Conservation (phyloP, 2,888 invertebrate species). For the Eilema griseolum region DNA sequence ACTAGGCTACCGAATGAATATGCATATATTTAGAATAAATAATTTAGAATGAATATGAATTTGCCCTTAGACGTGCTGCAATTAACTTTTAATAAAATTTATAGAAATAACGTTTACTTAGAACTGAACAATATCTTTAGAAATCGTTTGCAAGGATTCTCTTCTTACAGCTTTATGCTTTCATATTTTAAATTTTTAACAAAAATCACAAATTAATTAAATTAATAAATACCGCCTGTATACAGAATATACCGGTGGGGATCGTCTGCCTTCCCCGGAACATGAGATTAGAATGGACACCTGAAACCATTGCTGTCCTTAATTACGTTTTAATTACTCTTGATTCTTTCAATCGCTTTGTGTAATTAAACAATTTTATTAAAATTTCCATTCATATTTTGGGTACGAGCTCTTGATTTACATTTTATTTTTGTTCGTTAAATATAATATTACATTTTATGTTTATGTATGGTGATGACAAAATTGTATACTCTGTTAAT, state of each 20-base stretch:
- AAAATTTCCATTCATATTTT: conserved; percentile 13
- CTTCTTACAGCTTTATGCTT: not conserved
- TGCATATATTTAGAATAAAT: no score
- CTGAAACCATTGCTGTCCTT: conserved; percentile 66
- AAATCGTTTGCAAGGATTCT: not conserved
- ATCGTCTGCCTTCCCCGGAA: conserved; percentile 50
- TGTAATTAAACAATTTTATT: conserved; percentile 46
- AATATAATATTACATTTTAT: not conserved
- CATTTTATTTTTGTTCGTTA: conserved; percentile 6
- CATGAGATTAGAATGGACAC: conserved; percentile 72
- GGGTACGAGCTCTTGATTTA: conserved; percentile 4
- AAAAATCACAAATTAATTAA: conserved; percentile 10
- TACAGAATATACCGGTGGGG: conserved; percentile 47
- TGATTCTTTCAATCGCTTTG: conserved; percentile 55
- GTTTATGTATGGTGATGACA: not conserved
- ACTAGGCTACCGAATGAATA: no score
- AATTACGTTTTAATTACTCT: conserved; percentile 73
- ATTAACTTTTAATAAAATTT: not conserved
- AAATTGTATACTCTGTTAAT: not conserved
- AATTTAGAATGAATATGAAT: no score
- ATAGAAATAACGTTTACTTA: not conserved
- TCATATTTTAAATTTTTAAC: not conserved
- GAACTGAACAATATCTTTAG: not conserved
- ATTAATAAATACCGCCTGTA: conserved; percentile 11
- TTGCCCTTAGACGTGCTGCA: no score